Evolutionary conservation across 2,888 invertebrate species (phyloP).

Genomic region (Fragum fragum): DNA sequence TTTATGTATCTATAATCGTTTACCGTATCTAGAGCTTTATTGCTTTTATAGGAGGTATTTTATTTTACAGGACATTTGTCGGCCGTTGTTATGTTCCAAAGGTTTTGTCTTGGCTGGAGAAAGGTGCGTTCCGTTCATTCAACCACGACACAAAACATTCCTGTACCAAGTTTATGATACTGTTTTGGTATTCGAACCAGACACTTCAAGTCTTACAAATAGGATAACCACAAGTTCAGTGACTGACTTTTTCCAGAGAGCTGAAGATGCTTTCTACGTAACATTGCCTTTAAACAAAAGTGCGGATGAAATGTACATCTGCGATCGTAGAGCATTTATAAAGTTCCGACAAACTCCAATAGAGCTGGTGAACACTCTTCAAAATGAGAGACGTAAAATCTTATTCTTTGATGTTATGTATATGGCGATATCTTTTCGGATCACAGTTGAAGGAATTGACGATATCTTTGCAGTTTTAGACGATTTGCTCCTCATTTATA

Average conservation of each 20-base stretch:
- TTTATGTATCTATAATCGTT: no score
- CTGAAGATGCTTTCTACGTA: not conserved
- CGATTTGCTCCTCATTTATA: not conserved
- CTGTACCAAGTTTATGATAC: slow-evolving; percentile 7
- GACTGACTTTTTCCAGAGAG: not conserved
- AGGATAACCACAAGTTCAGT: not conserved
- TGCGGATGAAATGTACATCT: not conserved
- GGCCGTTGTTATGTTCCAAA: not conserved
- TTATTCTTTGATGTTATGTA: slow-evolving; percentile 23
- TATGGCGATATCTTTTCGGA: slow-evolving; percentile 5
- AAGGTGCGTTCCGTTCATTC: slow-evolving; percentile 5
- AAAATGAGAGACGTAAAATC: not conserved
- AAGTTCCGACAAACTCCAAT: not conserved
- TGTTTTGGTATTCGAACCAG: slow-evolving; percentile 5
- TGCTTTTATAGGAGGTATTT: no score
- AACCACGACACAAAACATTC: not conserved
- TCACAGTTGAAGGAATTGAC: not conserved
- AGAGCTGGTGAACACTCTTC: not conserved
- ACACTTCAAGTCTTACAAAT: not conserved
- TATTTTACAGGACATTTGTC: not conserved
- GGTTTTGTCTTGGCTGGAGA: not conserved
- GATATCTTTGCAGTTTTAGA: not conserved
- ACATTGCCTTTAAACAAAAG: not conserved
- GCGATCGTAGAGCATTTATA: not conserved
- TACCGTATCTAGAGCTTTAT: no score